phyloP scores from a whole-genome alignment of 2,888 invertebrate genomes.

The Trichacis sp. region DNA sequence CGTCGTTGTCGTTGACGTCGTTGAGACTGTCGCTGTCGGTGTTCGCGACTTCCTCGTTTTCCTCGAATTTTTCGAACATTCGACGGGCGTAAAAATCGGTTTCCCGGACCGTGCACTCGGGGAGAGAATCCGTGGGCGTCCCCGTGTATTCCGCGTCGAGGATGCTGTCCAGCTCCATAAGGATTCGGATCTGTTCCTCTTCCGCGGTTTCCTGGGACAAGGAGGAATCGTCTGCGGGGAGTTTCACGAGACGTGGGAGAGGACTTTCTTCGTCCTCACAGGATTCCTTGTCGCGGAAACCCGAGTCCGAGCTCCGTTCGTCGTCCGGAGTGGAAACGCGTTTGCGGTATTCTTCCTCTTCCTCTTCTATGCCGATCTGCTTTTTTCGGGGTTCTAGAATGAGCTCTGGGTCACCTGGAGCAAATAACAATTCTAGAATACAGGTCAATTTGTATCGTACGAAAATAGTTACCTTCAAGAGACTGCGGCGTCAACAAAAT shows the following conservation, averaged over 20 bases:
- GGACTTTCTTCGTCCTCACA: constrained; percentile 65
- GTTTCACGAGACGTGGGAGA: constrained; percentile 45
- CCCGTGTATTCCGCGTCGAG: constrained; percentile 63
- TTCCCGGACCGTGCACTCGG: constrained; percentile 22
- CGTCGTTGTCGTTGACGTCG: background rate
- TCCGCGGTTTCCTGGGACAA: constrained; percentile 50
- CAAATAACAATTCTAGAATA: too few species aligned
- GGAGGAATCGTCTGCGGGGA: constrained; percentile 14
- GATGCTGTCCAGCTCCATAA: constrained; percentile 63
- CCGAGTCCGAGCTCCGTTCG: constrained; percentile 70
- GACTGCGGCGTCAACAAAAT: constrained; percentile 51
- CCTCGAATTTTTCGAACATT: background rate
- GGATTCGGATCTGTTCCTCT: constrained; percentile 62
- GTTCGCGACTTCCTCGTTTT: constrained; percentile 7
- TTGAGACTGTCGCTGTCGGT: background rate
- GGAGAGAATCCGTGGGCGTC: constrained; percentile 48
- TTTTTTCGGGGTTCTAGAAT: constrained; percentile 47
- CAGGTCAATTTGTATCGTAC: too few species aligned
- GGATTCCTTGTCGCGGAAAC: constrained; percentile 70
- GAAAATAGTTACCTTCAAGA: too few species aligned
- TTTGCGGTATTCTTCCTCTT: constrained; percentile 67
- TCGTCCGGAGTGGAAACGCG: constrained; percentile 70
- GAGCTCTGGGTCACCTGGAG: constrained; percentile 54
- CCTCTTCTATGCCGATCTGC: constrained; percentile 44
- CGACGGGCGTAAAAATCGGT: constrained; percentile 6